Evolutionary conservation across 1,140 invertebrate genomes (phyloP).

Genomic region (Sarcophaga bullata): DNA sequence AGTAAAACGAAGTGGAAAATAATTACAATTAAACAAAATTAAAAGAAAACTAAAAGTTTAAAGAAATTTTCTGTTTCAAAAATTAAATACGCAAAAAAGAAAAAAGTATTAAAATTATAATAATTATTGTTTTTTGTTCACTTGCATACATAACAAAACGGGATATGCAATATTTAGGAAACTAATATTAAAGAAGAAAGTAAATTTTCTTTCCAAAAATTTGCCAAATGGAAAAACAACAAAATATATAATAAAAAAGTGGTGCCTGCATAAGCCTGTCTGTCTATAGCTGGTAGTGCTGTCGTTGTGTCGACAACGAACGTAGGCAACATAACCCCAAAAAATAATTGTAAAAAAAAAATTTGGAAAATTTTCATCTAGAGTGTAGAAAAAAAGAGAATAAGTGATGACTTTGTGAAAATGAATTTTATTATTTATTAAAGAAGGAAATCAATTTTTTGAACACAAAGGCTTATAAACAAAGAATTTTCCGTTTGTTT

Average conservation of each 20-base stretch:
- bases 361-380: neutral
- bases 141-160: neutral
- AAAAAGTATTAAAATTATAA: constrained; percentile 1
- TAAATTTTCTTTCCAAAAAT: neutral
- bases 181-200: neutral
- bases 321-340: constrained; percentile 4
- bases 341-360: neutral
- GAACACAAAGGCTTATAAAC: constrained; percentile 18
- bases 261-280: neutral
- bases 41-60: constrained; percentile 30
- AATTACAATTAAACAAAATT: constrained; percentile 26
- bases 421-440: neutral
- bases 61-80: constrained; percentile 28
- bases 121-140: neutral
- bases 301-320: neutral
- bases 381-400: neutral
- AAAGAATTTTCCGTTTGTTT: neutral
- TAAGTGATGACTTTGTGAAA: constrained; percentile 11
- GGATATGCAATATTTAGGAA: neutral
- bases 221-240: neutral
- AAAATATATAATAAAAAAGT: neutral
- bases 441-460: constrained; percentile 17
- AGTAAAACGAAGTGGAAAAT: constrained; percentile 35
- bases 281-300: neutral
- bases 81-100: constrained; percentile 32